Base-by-base conservation (phyloP, 2,888 invertebrate species). In the Callyntrura sp. region DNA sequence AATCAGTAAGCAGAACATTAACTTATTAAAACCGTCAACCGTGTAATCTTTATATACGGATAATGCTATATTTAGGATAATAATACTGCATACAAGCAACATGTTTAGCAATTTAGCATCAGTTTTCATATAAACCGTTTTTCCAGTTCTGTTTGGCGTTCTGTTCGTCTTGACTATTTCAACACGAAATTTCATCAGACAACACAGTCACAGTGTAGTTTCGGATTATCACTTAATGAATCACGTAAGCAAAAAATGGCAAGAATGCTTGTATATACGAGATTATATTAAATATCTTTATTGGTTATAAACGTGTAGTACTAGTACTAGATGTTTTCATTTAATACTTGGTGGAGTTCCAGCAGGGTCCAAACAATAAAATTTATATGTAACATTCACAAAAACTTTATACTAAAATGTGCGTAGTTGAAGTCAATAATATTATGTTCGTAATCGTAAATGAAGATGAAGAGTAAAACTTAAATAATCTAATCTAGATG, bases 291-390 rank as follows among this genome's bases (percentile, higher is more conserved):
- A 65, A 65, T 73, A 73, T 20, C n/a, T 45, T 48, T 73, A 48
- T 48, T 73, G 43, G 14, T 62, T 73, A 20, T 1, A 17, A 45
- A 2, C 3, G 6, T 6, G 35, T 35, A 35, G 35, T 35, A 35
- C 35, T 35, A 35, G 35, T 35, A 35, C 35, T 35, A 35, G 35
- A 35, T 35, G 35, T 35, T 35, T 73, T 48, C 73, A 73, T 45
- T 48, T 73, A 73, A 73, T 73, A 73, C 73, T 73, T 73, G 45
- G 20, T 45, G 45, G 73, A 45, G 48, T 68, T 68, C 68, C 60
- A 60, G 60, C 60, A 60, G 60, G 14, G 17, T 73, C 48, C 48
- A 73, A 23, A 73, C 45, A 73, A 43, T 45, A 45, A 48, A 73
- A 73, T 28, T 68, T 14, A 51, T 14, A 51, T 51, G 25, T 28